Evolutionary conservation across 2,113 vertebrate species (phyloP), one percentile per base, ranked within the genome.

Genomic region (Pelecanoides urinatrix): DNA sequence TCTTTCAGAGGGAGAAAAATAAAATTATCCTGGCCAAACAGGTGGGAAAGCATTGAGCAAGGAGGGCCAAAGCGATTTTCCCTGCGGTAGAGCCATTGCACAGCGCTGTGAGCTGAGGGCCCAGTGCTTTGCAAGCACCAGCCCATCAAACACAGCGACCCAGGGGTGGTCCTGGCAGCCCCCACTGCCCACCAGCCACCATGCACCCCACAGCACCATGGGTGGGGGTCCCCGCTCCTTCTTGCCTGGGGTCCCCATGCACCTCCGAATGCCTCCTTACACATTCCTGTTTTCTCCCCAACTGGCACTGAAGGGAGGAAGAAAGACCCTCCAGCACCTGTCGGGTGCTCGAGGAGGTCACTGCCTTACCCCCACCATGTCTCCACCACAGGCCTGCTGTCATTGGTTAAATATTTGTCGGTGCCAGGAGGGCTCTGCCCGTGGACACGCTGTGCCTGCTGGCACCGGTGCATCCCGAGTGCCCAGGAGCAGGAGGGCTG

Each of bases 391-490:
- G 30, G 13, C 25, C 63, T 91, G 16, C 53, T 42, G 42, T 62
- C 25, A 27, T 11, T 74, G 50, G 59, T 92, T 58, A 79, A 76
- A 29, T 47, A 49, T 4, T 23, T 63, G 29, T 25, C 2, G 2
- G 10, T 71, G 76, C 47, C 58, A 72, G 75, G 59, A 76, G 40
- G 52, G 32, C 38, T 87, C 11, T 7, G 40, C 27, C 52, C 7
- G 2, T 20, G 49, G 30, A 45, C 55, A 66, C 15, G 15, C 70
- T 55, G 14, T 58, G 70, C 47, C 34, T 18, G 3, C 30, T 68
- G 49, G 56, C 52, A 50, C 8, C 0, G 1, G 19, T n/a, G n/a
- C 34, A 34, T 30, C 70, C 58, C 0, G 0, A 45, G 45, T 47
- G 49, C 30, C 1, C 0, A 75, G 52, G n/a, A 86, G 58, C 36